phyloP scores from a whole-genome alignment of 2,888 invertebrate genomes.

The Heliconius sara region DNA sequence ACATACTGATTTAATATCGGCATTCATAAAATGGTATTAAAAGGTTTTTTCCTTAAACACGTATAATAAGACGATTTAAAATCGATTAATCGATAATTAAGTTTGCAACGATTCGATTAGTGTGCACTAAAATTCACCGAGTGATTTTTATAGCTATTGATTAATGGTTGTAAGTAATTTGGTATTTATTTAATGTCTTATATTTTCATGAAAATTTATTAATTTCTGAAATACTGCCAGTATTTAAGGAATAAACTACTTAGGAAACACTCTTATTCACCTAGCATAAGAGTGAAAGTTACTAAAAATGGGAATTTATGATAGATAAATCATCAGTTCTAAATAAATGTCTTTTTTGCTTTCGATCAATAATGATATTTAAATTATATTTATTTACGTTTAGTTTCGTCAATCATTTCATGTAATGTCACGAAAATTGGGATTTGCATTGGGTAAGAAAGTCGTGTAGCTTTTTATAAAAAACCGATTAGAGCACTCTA shows the following conservation, averaged over 20 bases:
- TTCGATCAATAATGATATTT: too few species aligned
- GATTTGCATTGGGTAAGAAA: background rate
- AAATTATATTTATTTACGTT: too few species aligned
- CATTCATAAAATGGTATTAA: slow-evolving; percentile 17
- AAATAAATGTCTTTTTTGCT: too few species aligned
- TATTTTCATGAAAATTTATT: too few species aligned
- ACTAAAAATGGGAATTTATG: background rate
- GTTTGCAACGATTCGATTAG: slow-evolving; percentile 19
- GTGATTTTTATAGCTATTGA: slow-evolving; percentile 7
- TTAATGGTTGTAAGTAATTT: background rate
- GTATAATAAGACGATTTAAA: slow-evolving; percentile 36
- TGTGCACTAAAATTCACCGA: slow-evolving; percentile 2
- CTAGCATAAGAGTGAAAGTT: background rate
- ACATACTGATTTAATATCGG: slow-evolving; percentile 11
- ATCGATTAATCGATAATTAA: slow-evolving; percentile 24
- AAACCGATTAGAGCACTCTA: background rate
- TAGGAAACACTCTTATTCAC: too few species aligned
- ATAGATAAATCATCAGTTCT: too few species aligned
- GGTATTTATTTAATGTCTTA: background rate
- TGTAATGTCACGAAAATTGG: background rate
- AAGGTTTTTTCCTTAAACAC: slow-evolving; percentile 4
- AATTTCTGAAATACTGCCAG: too few species aligned
- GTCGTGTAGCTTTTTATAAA: background rate
- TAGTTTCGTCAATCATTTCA: background rate
- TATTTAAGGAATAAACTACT: too few species aligned